Evolutionary conservation across 2,797 vertebrate genomes (phyloP), one percentile per base, ranked within the genome.

Genomic region (Siniperca obscura): DNA sequence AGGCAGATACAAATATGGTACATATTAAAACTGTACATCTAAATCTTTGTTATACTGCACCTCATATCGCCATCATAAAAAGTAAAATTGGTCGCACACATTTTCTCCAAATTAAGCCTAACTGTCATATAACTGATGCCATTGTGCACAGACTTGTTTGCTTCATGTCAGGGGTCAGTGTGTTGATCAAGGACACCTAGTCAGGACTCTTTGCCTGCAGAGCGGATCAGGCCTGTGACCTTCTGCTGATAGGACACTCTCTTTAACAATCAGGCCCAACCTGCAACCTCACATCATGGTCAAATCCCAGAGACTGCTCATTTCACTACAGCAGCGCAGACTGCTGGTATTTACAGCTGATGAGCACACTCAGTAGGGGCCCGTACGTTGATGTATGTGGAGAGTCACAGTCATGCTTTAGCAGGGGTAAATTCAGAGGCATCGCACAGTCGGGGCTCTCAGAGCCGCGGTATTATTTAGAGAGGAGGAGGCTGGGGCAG

Each of bases 341-440:
- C 89, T 89, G 92, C 79, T 95, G 94, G 92, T 93, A 95, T 96
- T 96, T 94, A 94, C 94, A 95, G 94, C 87, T 82, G 92, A 93
- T 92, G 90, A 93, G 88, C 87, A 71, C 57, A 86, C 94, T 82
- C 94, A 72, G 90, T 30, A n/a, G 94, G 94, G 86, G 90, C 14
- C 90, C 70, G 65, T 42, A 5, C 34, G 3, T 38, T 91, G 92
- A 94, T 92, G 81, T 91, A 94, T 93, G 87, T 81, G 86, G 67
- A 74, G 82, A 91, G 90, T 92, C 93, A 92, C 91, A 83, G 93
- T 95, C 91, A 94, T 84, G 93, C 86, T 91, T 92, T 87, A 84
- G 86, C 61, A 38, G 77, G 74, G 86, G 86, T 88, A 87, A 89
- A 93, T 93, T 89, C 86, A 66, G 77, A 89, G 86, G 72, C 87